phyloP scores from a whole-genome alignment of 2,888 invertebrate species.

The Stegophylla sp. region DNA sequence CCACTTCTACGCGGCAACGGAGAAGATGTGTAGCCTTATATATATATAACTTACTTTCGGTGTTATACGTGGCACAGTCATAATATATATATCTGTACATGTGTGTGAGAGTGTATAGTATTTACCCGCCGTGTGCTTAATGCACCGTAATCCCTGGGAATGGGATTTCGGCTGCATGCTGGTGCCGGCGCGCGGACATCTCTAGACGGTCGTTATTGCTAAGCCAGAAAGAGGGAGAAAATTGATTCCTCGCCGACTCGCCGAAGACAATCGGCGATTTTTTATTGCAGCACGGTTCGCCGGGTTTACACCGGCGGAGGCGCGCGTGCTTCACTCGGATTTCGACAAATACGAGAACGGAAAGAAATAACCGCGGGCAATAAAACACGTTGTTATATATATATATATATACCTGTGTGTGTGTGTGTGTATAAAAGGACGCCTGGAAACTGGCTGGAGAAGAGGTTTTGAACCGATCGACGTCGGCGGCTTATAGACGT shows the following conservation, averaged over 20 bases:
- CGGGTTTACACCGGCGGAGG: not conserved
- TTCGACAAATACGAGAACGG: constrained; percentile 25
- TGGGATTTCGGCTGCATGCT: constrained; percentile 39
- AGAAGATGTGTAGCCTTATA: too few species aligned
- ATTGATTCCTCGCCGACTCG: constrained; percentile 39
- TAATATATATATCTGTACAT: too few species aligned
- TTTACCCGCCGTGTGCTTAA: constrained; percentile 32
- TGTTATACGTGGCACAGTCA: too few species aligned
- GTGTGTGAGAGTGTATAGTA: not conserved
- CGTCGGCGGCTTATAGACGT: constrained; percentile 26
- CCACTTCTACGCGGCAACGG: too few species aligned
- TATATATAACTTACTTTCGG: too few species aligned
- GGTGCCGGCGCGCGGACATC: constrained; percentile 25
- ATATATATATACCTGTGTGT: not conserved
- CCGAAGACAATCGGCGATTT: constrained; percentile 53
- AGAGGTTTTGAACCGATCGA: not conserved
- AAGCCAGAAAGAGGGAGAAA: constrained; percentile 43
- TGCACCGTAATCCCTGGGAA: constrained; percentile 49
- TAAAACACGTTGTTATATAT: constrained; percentile 20
- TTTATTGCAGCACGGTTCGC: constrained; percentile 47
- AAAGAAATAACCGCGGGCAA: not conserved
- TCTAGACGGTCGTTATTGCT: constrained; percentile 33
- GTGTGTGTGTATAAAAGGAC: not conserved
- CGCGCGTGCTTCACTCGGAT: constrained; percentile 28
- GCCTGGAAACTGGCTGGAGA: not conserved